Evolutionary conservation across 2,113 vertebrate genomes (phyloP), one percentile per base, ranked within the genome.

Genomic region (Sclerurus mexicanus): DNA sequence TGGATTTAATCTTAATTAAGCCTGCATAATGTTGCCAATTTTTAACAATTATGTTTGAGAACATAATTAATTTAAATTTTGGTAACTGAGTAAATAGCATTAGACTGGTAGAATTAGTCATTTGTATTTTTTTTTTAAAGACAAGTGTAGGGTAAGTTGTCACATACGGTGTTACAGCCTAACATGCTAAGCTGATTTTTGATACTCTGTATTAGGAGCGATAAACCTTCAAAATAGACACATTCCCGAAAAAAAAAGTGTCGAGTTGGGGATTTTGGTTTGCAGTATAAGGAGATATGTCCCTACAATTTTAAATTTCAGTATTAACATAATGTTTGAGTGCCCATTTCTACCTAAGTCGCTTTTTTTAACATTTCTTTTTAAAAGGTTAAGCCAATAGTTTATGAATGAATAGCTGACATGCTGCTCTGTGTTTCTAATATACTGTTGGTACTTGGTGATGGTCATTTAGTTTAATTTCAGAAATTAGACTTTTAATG

Each of bases 1-100:
- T 98, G 98, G 98, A 98, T 98, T 98, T 98, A 98, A 98, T 98
- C 98, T 98, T 98, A 98, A 98, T 98, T 98, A 98, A 98, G 98
- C 98, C 97, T 98, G 98, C 98, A 97, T 98, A 98, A 98, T 98
- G 98, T 98, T 98, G 98, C 98, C 98, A 98, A 98, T 98, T 98
- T 98, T 98, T 98, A 98, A 98, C 98, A 98, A 98, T 98, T 98
- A 98, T 98, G 98, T 98, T 98, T 98, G 98, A 98, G 98, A 98
- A 98, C 98, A 98, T 98, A 98, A 98, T 98, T 98, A 98, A 98
- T 98, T 98, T 98, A 98, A 98, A 98, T 98, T 98, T 98, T 98
- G 98, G 98, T 98, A 98, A 98, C 98, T 98, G 97, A 98, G 98
- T 98, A 98, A 98, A 98, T 98, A 98, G 97, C 97, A 97, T 98